Conservation (phyloP, 2,113 vertebrate genomes). For the Solenodon paradoxus region DNA sequence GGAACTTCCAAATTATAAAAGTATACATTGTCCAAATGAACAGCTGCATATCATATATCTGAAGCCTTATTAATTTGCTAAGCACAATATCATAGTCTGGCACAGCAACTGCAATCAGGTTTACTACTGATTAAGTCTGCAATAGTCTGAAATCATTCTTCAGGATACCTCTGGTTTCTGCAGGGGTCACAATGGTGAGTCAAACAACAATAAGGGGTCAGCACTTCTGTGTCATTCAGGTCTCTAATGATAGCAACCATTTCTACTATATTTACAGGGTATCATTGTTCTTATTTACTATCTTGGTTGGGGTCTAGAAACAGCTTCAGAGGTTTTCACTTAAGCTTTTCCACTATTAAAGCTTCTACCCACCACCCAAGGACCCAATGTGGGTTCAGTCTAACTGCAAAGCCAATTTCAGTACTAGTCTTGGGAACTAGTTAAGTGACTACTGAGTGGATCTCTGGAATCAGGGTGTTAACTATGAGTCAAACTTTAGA, state of each 20-base stretch:
- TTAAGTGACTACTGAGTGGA: neutral
- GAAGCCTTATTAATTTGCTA: neutral
- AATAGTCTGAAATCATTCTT: neutral
- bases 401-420: neutral
- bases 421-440: neutral
- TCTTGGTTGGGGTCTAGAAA: neutral
- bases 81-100: neutral
- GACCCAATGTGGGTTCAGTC: neutral
- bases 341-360: neutral
- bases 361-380: neutral
- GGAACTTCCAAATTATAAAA: neutral
- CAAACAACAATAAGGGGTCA: neutral
- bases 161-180: neutral
- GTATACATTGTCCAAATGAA: neutral
- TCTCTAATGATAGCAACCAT: neutral
- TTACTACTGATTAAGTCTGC: neutral
- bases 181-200: neutral
- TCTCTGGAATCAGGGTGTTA: neutral
- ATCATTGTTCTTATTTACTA: neutral
- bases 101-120: neutral
- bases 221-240: neutral
- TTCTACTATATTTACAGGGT: neutral
- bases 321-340: neutral
- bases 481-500: neutral
- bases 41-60: neutral